Conservation (phyloP, 2,797 vertebrate genomes). For the Sternarchorhynchus goeldii region DNA sequence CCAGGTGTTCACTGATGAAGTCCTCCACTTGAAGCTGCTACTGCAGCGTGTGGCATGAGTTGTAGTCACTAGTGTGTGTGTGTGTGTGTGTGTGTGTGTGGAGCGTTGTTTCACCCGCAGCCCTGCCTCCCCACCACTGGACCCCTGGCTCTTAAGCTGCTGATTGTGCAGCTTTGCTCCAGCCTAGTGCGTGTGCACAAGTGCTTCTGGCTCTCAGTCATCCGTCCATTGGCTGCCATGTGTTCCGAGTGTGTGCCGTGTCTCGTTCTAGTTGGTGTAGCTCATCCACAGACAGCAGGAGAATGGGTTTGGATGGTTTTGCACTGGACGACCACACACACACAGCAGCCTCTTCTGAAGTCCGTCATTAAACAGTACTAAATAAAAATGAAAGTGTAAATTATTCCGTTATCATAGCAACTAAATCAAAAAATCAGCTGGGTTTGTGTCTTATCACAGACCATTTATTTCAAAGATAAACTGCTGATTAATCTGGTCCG, state of each 20-base stretch:
- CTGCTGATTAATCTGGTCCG: neutral
- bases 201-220: slow-evolving; percentile 59
- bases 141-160: neutral
- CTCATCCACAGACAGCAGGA: slow-evolving; percentile 68
- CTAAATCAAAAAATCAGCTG: neutral
- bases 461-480: neutral
- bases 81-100: neutral
- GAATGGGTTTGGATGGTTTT: slow-evolving; percentile 74
- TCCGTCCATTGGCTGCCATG: slow-evolving; percentile 69
- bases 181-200: slow-evolving; percentile 2
- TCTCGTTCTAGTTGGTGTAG: slow-evolving; percentile 70
- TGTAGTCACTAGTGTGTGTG: slow-evolving; percentile 61
- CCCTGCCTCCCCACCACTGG: neutral
- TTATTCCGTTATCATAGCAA: too few species aligned
- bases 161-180: neutral
- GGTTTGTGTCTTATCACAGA: neutral
- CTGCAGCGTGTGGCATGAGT: slow-evolving; percentile 69
- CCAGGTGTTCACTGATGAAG: slow-evolving; percentile 45
- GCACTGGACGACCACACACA: slow-evolving; percentile 50
- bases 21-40: slow-evolving; percentile 44
- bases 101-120: slow-evolving; percentile 11
- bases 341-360: neutral
- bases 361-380: neutral
- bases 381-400: neutral
- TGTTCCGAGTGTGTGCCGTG: slow-evolving; percentile 52